Percentiles rank a stretch among this genome's conserved stretches.
Evolutionary conservation across 2,797 vertebrate species (phyloP).

Genomic region (Anolis apletophallus): DNA sequence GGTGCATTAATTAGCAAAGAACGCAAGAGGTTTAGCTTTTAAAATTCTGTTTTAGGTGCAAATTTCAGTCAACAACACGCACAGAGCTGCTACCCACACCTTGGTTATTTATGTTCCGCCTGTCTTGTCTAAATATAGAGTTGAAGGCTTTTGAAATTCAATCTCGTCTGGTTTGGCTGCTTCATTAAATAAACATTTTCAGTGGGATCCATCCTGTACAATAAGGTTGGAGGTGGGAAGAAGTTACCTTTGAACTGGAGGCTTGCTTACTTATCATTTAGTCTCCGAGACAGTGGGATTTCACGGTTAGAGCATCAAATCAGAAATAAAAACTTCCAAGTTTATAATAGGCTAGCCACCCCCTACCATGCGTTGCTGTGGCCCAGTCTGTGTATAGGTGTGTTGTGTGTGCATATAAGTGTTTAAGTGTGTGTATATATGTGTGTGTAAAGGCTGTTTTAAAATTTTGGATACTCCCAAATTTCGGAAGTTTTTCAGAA

Average conservation of each 20-base stretch:
- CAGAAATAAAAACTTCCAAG: no score
- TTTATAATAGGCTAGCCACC: not conserved
- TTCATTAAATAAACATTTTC: not conserved
- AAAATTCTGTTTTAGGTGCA: conserved; percentile 43
- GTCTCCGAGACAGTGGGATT: not conserved
- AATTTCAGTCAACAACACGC: conserved; percentile 46
- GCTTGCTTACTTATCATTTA: not conserved
- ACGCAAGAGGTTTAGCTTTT: conserved; percentile 39
- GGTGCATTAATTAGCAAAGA: conserved; percentile 36
- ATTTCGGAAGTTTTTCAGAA: no score
- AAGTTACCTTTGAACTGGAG: not conserved
- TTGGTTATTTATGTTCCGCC: conserved; percentile 37
- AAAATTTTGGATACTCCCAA: no score
- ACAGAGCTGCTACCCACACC: conserved; percentile 30
- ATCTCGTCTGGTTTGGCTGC: not conserved
- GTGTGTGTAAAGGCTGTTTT: no score
- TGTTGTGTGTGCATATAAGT: no score
- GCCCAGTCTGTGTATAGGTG: no score
- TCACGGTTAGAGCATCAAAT: no score
- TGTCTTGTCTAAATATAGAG: conserved; percentile 30
- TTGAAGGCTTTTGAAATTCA: not conserved
- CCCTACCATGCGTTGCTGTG: no score
- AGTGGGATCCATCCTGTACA: not conserved
- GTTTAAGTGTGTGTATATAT: no score
- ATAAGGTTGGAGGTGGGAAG: not conserved